phyloP scores from a whole-genome alignment of 2,888 invertebrate species.

The Troilus luridus region DNA sequence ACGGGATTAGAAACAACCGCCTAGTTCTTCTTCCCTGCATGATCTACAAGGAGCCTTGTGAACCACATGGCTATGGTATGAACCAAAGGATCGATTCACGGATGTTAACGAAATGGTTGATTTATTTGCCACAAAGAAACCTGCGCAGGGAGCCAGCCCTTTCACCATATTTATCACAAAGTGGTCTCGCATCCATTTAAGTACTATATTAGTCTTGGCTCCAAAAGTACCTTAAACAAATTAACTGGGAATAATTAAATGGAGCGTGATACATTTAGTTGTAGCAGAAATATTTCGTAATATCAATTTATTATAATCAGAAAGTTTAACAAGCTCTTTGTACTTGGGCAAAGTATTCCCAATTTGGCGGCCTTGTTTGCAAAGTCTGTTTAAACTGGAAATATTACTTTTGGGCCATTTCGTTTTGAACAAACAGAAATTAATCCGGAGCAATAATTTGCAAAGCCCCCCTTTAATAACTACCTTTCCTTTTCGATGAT shows the following conservation, averaged over 20 bases:
- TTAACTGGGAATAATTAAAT: neutral
- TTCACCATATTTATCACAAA: too few species aligned
- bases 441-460: slow-evolving; percentile 25
- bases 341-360: neutral
- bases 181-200: too few species aligned
- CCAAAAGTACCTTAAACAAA: neutral
- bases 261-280: neutral
- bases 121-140: too few species aligned
- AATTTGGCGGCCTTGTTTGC: neutral
- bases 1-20: too few species aligned
- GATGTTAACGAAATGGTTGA: too few species aligned
- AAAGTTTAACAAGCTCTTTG: neutral
- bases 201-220: too few species aligned
- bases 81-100: too few species aligned
- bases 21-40: too few species aligned
- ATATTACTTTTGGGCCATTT: neutral
- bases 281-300: neutral
- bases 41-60: too few species aligned
- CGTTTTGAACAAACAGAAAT: slow-evolving; percentile 27
- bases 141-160: too few species aligned
- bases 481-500: neutral
- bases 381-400: neutral
- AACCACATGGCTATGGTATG: too few species aligned
- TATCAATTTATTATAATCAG: slow-evolving; percentile 5
- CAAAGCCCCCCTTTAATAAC: neutral